Percentiles rank a stretch among this genome's conserved stretches.
These are phyloP conservation scores for Mesodorylaimus sp. DNA, from an alignment of 2,888 invertebrate species.

Conservation along the genomic window DNA sequence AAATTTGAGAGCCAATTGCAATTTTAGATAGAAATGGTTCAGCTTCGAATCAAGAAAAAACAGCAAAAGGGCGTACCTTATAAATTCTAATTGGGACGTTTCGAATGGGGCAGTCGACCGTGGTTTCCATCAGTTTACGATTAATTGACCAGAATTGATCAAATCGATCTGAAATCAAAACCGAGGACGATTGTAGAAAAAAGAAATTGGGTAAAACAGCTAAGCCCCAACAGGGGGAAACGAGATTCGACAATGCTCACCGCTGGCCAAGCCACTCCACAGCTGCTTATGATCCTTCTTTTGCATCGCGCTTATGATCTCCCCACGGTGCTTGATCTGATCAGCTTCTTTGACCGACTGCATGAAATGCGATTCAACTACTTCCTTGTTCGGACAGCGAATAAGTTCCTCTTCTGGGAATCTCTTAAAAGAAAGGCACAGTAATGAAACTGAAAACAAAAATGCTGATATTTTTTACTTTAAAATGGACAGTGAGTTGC, in stretches of 20 bases:
- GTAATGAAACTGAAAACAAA: neutral
- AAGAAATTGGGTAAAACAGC: no score
- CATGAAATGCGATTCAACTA: conserved; percentile 81
- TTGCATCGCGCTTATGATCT: conserved; percentile 34
- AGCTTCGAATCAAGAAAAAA: conserved; percentile 9
- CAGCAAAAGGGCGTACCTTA: conserved; percentile 9
- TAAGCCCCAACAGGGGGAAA: no score
- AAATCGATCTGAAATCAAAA: conserved; percentile 69
- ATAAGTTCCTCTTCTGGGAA: conserved; percentile 77
- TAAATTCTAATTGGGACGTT: conserved; percentile 66
- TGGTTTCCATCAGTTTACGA: conserved; percentile 69
- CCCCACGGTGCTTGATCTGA: conserved; percentile 79
- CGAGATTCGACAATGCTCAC: conserved; percentile 39
- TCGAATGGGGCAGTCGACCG: conserved; percentile 56
- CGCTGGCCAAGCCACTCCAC: conserved; percentile 81
- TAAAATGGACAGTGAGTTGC: conserved; percentile 76
- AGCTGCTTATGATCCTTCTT: conserved; percentile 89
- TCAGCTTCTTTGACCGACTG: conserved; percentile 92
- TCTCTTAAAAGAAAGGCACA: conserved; percentile 41
- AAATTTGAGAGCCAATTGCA: neutral
- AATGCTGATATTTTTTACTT: conserved; percentile 18
- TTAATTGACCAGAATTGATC: conserved; percentile 98
- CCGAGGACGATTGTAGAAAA: no score
- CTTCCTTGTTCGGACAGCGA: conserved; percentile 58
- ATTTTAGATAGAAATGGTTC: neutral